Evolutionary conservation across 2,797 vertebrate genomes (phyloP).

Genomic region (Fistularia commersonii): DNA sequence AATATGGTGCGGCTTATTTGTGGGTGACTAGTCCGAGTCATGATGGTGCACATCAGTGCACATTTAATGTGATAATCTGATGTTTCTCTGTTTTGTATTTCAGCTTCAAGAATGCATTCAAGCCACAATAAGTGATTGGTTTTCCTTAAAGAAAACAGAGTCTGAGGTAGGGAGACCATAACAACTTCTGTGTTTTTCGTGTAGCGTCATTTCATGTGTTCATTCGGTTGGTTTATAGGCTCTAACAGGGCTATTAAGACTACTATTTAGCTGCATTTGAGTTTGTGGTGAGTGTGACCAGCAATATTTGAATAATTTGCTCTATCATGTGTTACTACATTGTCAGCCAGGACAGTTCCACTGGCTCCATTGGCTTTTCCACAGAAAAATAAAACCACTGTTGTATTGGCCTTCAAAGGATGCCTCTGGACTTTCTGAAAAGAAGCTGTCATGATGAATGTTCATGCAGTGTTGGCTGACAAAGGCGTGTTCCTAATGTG

Average conservation of each 20-base stretch:
- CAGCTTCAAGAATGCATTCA: slow-evolving; percentile 96
- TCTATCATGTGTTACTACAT: too few species aligned
- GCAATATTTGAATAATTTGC: too few species aligned
- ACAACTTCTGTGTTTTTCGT: too few species aligned
- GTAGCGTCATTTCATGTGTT: too few species aligned
- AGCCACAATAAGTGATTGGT: slow-evolving; percentile 90
- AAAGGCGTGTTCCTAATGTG: slow-evolving; percentile 48
- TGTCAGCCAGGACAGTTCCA: slow-evolving; percentile 1
- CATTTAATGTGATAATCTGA: too few species aligned
- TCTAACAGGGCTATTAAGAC: too few species aligned
- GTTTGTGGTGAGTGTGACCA: neutral
- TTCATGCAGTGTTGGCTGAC: slow-evolving; percentile 65
- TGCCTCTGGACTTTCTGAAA: slow-evolving; percentile 47
- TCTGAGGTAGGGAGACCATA: slow-evolving; percentile 62
- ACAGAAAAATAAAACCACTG: slow-evolving; percentile 37
- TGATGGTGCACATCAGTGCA: too few species aligned
- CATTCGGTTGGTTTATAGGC: too few species aligned
- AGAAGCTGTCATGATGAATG: slow-evolving; percentile 68
- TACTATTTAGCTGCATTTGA: too few species aligned
- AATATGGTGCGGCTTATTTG: too few species aligned
- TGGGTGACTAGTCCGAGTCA: too few species aligned
- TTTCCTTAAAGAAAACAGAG: slow-evolving; percentile 71
- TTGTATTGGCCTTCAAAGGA: slow-evolving; percentile 49
- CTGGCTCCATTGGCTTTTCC: too few species aligned
- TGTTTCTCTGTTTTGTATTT: slow-evolving; percentile 29